Base-by-base conservation (phyloP, 2,113 vertebrate species). In the Nannospalax galili region DNA sequence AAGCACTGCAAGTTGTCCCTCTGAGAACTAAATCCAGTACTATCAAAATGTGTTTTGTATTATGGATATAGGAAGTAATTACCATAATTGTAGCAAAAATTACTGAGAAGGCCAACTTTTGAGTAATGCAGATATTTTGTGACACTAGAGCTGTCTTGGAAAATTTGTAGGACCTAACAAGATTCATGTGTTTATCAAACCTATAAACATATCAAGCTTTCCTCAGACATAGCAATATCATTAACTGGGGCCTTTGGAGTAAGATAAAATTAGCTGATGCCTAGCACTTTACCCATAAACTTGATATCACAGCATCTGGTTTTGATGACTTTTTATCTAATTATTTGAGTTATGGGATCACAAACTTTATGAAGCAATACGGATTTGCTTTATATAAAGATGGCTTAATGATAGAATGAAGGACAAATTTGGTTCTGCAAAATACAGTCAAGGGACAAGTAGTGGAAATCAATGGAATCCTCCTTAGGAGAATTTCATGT, bases 261-360 rank as follows among this genome's bases (percentile, higher is more conserved):
- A 10, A 65, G 86, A 84, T 79, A 8, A 7, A 95, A 95, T 80
- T 67, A 95, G 69, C 37, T 28, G 12, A 11, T 14, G 4, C 19
- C 1, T 20, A 88, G 28, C 4, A 56, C 90, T 88, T 91, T 84
- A 70, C 20, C 69, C 20, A 15, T 40, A 82, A 52, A 87, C 40
- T 93, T 35, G 40, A 48, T 96, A 35, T n/a, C 92, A 89, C 77
- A 88, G 60, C 77, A 96, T 37, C 45, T 94, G 22, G 40, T 94
- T 77, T 96, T 96, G 26, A 79, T 97, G 32, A 78, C 70, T 96
- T 96, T 15, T 14, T 69, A 93, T 37, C 20, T 94, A 96, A 96
- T 93, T 95, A 52, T 17, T 92, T 56, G 52, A 84, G 15, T 81
- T 91, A 5, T 42, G 26, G 56, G 90, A 84, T 52, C 88, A 65